Conservation (phyloP, 1,140 invertebrate species). For the Aphelenchoides avenae region DNA sequence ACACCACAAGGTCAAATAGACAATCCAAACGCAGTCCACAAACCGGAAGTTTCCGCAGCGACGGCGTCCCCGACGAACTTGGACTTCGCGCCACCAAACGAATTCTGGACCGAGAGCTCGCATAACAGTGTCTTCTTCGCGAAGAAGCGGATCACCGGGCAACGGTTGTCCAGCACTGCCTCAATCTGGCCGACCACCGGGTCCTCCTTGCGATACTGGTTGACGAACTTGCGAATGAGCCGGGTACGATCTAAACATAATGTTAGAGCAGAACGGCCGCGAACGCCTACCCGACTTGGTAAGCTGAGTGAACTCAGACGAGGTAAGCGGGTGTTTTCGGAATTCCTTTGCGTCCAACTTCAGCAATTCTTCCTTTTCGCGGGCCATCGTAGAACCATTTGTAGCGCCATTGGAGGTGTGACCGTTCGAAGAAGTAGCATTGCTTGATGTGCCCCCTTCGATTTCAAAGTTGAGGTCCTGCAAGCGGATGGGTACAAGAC, state of each 20-base stretch:
- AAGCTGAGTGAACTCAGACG: no score
- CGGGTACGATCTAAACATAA: constrained; percentile 21
- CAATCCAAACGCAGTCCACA: constrained; percentile 5
- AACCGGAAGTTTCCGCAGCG: constrained; percentile 22
- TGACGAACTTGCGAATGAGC: constrained; percentile 26
- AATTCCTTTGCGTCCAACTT: neutral
- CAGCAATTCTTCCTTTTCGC: no score
- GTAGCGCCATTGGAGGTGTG: no score
- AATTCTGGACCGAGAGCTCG: constrained; percentile 32
- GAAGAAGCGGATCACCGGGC: constrained; percentile 26
- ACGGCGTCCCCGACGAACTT: constrained; percentile 28
- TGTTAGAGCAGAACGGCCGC: constrained; percentile 2
- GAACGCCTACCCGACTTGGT: neutral
- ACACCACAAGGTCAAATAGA: constrained; percentile 6
- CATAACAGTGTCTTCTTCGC: constrained; percentile 8
- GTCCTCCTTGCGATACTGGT: constrained; percentile 24
- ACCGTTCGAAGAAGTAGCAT: no score
- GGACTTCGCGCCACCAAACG: constrained; percentile 24
- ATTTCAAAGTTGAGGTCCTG: neutral
- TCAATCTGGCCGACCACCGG: constrained; percentile 6
- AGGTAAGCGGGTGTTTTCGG: neutral
- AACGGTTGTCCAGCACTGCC: constrained; percentile 32
- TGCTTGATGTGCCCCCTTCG: no score
- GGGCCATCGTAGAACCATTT: no score
- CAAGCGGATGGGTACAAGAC: constrained; percentile 2